Evolutionary conservation across 2,888 invertebrate genomes (phyloP).

Genomic region (Ochropleura leucogaster): DNA sequence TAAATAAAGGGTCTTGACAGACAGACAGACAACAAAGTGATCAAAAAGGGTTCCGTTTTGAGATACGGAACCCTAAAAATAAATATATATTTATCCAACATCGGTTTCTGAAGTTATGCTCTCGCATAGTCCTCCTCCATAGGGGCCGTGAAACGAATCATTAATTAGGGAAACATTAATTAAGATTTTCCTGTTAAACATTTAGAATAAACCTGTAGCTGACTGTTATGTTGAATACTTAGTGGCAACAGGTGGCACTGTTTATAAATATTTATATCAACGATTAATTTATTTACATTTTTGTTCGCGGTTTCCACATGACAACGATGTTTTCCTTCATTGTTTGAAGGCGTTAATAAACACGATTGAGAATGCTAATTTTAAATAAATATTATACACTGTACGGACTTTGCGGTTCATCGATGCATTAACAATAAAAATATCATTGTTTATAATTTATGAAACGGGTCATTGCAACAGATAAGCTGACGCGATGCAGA

Average conservation of each 20-base stretch:
- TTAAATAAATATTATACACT: constrained; percentile 16
- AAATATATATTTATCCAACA: too few relatives aligned
- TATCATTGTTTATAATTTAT: constrained; percentile 56
- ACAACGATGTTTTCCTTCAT: constrained; percentile 12
- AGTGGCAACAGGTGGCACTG: constrained; percentile 27
- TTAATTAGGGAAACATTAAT: neutral
- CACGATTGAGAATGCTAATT: constrained; percentile 28
- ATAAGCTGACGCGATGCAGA: constrained; percentile 73
- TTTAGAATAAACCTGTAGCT: constrained; percentile 1
- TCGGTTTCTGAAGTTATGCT: too few relatives aligned
- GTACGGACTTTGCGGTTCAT: constrained; percentile 38
- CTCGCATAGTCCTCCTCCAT: too few relatives aligned
- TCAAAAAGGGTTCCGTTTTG: too few relatives aligned
- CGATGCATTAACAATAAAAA: constrained; percentile 29
- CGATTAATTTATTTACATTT: constrained; percentile 30
- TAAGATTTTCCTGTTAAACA: neutral
- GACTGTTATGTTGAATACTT: neutral
- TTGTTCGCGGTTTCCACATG: constrained; percentile 23
- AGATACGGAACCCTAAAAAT: too few relatives aligned
- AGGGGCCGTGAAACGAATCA: too few relatives aligned
- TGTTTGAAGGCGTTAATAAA: constrained; percentile 24
- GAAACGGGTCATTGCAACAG: constrained; percentile 68
- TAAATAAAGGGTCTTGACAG: too few relatives aligned
- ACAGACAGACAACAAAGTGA: too few relatives aligned
- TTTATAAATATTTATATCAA: constrained; percentile 4